A percentile compares a stretch with the other conserved stretches of the same genome.
Conservation (phyloP, 2,797 vertebrate genomes). For the Myiotriccus ornatus region DNA sequence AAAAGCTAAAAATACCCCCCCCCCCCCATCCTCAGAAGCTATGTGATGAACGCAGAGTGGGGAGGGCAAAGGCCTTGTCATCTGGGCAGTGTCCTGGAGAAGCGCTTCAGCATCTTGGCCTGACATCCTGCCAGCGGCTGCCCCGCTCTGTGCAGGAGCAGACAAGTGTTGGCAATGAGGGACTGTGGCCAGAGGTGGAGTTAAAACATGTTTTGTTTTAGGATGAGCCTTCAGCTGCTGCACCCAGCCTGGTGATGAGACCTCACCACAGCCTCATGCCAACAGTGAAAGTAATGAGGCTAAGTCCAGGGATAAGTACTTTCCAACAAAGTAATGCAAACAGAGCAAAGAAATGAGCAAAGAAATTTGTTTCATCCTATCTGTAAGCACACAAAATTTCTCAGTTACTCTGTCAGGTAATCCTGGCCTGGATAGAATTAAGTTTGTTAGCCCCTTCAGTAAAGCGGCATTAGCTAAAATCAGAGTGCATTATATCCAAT, state of each 20-base stretch:
- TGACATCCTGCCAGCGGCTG: rapidly evolving
- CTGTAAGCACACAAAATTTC: background rate
- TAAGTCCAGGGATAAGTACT: background rate
- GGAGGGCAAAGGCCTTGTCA: rapidly evolving
- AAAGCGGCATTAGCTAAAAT: conserved; percentile 34
- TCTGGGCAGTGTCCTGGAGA: background rate
- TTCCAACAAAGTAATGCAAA: background rate
- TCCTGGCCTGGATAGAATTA: conserved; percentile 29
- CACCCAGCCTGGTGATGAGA: rapidly evolving
- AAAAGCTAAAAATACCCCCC: background rate
- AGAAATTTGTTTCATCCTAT: background rate
- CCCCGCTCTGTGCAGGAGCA: background rate
- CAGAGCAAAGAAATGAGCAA: background rate
- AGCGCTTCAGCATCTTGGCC: background rate
- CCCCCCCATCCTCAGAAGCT: background rate
- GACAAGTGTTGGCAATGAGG: background rate
- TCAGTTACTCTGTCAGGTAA: conserved; percentile 6
- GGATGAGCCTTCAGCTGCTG: background rate
- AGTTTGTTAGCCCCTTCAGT: conserved; percentile 25
- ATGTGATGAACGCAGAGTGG: background rate
- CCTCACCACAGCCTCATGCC: background rate
- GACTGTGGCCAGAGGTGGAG: too few species aligned
- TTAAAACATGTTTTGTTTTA: background rate
- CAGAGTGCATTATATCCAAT: background rate
- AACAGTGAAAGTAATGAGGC: rapidly evolving